A percentile compares a stretch with the other conserved stretches of the same genome.
These are phyloP conservation scores for Parapristionchus giblindavisi DNA, from an alignment of 2,888 invertebrate genomes.

Conservation along the genomic window DNA sequence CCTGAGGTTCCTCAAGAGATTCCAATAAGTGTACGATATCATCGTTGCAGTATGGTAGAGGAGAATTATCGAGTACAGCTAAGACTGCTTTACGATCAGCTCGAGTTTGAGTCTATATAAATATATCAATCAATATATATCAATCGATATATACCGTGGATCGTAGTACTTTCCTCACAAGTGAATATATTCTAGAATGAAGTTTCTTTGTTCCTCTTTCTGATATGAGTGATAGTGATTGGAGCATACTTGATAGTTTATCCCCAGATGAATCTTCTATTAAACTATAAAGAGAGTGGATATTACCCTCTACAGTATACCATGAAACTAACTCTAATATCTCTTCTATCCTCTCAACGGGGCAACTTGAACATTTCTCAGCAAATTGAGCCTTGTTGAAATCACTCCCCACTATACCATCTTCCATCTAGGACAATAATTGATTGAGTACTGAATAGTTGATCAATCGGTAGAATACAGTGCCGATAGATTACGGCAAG, in stretches of 20 bases:
- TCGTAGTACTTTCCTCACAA: constrained; percentile 30
- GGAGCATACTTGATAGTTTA: constrained; percentile 33
- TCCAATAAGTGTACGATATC: constrained; percentile 49
- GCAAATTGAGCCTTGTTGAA: constrained; percentile 13
- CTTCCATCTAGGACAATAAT: not conserved
- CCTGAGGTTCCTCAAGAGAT: constrained; percentile 59
- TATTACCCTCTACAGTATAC: not conserved
- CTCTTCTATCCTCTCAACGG: not conserved
- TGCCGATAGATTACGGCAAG: not conserved
- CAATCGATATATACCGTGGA: not conserved
- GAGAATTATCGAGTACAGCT: constrained; percentile 48
- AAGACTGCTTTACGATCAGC: constrained; percentile 48
- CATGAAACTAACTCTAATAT: constrained; percentile 1
- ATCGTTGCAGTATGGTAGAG: constrained; percentile 7
- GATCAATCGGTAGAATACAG: not conserved
- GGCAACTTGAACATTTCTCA: not conserved
- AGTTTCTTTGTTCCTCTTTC: constrained; percentile 32
- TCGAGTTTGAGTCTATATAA: constrained; percentile 33
- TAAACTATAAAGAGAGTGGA: not conserved
- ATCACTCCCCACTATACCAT: not conserved
- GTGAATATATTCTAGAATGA: constrained; percentile 13
- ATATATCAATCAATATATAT: not conserved
- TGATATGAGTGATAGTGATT: constrained; percentile 44
- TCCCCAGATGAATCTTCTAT: constrained; percentile 8
- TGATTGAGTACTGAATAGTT: not conserved